phyloP scores from a whole-genome alignment of 2,797 vertebrate genomes.

The Cyprinella venusta region DNA sequence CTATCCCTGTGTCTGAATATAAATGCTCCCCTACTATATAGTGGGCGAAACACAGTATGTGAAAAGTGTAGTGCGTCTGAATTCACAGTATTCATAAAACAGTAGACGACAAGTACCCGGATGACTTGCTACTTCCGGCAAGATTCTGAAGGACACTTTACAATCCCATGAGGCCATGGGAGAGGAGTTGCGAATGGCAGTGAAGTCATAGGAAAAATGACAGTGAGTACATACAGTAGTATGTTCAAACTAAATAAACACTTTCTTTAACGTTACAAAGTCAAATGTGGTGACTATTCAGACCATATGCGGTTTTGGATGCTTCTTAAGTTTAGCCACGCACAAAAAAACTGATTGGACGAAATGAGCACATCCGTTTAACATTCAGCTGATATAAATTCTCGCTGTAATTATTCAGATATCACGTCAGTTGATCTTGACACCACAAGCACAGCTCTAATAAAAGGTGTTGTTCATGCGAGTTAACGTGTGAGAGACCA shows the following conservation, averaged over 20 bases:
- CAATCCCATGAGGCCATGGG: no score
- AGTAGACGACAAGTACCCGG: no score
- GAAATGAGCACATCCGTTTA: not conserved
- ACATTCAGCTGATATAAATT: not conserved
- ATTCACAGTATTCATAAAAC: not conserved
- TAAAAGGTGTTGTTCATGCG: conserved; percentile 34
- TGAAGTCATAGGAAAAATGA: not conserved
- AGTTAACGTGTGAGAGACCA: conserved; percentile 52
- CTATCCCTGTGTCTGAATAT: not conserved
- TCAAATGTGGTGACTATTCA: no score
- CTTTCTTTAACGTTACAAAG: not conserved
- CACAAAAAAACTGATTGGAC: not conserved
- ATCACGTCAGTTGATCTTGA: conserved; percentile 5
- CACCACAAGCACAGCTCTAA: not conserved
- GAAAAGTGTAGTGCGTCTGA: not conserved
- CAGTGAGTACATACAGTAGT: no score
- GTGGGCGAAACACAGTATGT: not conserved
- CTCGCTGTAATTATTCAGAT: not conserved
- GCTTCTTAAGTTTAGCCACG: not conserved
- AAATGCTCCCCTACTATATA: not conserved
- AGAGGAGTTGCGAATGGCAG: no score
- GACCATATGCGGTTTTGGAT: not conserved
- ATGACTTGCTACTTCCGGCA: no score
- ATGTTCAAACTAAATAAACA: not conserved
- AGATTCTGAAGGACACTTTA: no score